Evolutionary conservation across 2,797 vertebrate genomes (phyloP).

Genomic region (Morelia viridis): DNA sequence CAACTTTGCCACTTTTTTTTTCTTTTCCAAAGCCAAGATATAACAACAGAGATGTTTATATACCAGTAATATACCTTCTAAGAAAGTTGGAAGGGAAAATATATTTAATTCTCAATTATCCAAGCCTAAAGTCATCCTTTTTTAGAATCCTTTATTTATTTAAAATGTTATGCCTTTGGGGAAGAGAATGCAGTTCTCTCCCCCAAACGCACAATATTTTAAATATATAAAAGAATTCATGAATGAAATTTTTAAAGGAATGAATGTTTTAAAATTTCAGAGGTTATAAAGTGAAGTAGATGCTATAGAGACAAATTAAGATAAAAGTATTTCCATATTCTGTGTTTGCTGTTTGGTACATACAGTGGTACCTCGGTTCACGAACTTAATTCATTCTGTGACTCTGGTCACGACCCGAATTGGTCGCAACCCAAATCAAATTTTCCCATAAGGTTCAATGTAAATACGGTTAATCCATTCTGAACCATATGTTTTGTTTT

Average conservation of each 20-base stretch:
- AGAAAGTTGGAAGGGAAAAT: neutral
- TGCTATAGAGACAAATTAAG: neutral
- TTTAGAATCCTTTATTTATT: neutral
- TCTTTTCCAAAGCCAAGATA: neutral
- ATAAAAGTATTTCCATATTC: neutral
- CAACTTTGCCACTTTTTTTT: neutral
- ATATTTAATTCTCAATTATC: neutral
- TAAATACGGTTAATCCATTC: too few species aligned
- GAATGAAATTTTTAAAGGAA: too few species aligned
- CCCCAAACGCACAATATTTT: too few species aligned
- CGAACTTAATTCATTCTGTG: too few species aligned
- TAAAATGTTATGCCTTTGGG: neutral
- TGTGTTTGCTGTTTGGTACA: neutral
- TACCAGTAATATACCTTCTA: neutral
- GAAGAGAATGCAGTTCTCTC: neutral
- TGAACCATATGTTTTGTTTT: too few species aligned
- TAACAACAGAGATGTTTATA: neutral
- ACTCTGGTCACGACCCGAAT: too few species aligned
- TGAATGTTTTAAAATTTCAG: neutral
- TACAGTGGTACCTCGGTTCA: too few species aligned
- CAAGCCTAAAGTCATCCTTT: neutral
- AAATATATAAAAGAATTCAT: too few species aligned
- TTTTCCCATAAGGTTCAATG: too few species aligned
- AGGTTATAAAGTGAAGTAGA: neutral
- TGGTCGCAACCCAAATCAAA: too few species aligned